phyloP scores from a whole-genome alignment of 1,140 invertebrate genomes.

The Zaprionus camerounensis region DNA sequence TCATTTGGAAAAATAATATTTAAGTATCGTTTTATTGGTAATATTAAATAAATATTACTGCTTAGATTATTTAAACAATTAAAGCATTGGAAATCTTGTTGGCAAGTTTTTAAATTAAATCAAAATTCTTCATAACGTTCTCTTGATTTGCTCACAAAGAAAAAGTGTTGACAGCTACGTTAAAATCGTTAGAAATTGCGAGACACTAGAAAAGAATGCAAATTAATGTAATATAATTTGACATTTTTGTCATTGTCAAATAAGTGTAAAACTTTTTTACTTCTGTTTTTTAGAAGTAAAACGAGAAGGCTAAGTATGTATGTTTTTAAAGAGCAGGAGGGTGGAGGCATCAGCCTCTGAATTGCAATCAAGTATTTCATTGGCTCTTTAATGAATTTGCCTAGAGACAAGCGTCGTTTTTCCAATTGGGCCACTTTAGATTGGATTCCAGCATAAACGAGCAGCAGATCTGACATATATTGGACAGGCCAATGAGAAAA shows the following conservation, averaged over 20 bases:
- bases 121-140: background rate
- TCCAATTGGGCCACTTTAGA: slow-evolving; percentile 46
- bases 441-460: slow-evolving; percentile 60
- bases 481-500: slow-evolving; percentile 49
- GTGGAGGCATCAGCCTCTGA: slow-evolving; percentile 50
- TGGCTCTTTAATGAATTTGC: slow-evolving; percentile 67
- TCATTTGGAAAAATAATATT: too few species aligned
- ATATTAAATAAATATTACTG: too few species aligned
- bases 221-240: slow-evolving; percentile 78
- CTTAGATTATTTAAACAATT: background rate
- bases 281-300: slow-evolving; percentile 4
- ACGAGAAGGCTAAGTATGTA: slow-evolving; percentile 25
- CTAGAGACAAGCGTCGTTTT: slow-evolving; percentile 51
- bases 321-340: background rate
- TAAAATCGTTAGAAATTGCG: slow-evolving; percentile 20
- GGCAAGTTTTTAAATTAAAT: background rate
- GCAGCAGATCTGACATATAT: slow-evolving; percentile 63
- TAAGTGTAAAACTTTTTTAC: slow-evolving; percentile 62
- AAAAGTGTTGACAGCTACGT: slow-evolving; percentile 46
- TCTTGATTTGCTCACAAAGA: slow-evolving; percentile 13
- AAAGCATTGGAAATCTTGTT: background rate
- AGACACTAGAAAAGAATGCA: slow-evolving; percentile 49
- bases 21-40: too few species aligned
- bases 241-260: slow-evolving; percentile 69
- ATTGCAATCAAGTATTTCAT: slow-evolving; percentile 51